Evolutionary conservation across 1,140 invertebrate species (phyloP), one percentile per base, ranked within the genome.

Genomic region (Drosophila kurseongensis): DNA sequence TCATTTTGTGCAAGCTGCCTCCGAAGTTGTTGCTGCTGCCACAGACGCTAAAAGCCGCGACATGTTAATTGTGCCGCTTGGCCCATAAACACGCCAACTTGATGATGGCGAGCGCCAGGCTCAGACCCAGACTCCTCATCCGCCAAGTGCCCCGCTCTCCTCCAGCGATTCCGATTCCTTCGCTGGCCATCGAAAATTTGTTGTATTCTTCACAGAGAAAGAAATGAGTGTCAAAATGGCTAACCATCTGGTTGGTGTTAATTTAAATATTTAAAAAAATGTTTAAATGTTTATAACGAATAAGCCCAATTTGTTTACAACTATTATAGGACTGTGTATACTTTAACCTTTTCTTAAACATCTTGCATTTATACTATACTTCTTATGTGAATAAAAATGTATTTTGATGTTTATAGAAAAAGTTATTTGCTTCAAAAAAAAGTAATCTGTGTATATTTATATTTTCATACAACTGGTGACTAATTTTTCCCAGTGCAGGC

Each of bases 21-120:
- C 40, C 54, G 42, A 44, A 55, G 56, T 48, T 54, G 77, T 32
- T 44, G 36, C 55, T 16, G 59, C 69, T 55, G 75, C 59, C 66
- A 60, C 65, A 84, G 84, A 84, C 85, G 84, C 84, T 90, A 89
- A 89, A 89, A 89, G 80, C 73, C 89, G 89, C 84, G 89, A 91
- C 89, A 89, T 91, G 89, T 91, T 91, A 91, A 91, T 91, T 91
- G 89, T 91, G 80, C 85, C 78, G 80, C 84, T 78, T 82, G 80
- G 75, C 89, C 79, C 89, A 91, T 91, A 91, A 91, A 91, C 83
- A 89, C 90, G 84, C 80, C 83, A 82, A 91, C 63, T 91, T 91
- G 89, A 91, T 91, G 89, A 83, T 91, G 84, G 80, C 84, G 80
- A 88, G 86, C 89, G 84, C 84, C 84, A 89, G 85, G 80, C 85